Conservation (phyloP, 1,140 invertebrate species). For the Bombus waltoni region DNA sequence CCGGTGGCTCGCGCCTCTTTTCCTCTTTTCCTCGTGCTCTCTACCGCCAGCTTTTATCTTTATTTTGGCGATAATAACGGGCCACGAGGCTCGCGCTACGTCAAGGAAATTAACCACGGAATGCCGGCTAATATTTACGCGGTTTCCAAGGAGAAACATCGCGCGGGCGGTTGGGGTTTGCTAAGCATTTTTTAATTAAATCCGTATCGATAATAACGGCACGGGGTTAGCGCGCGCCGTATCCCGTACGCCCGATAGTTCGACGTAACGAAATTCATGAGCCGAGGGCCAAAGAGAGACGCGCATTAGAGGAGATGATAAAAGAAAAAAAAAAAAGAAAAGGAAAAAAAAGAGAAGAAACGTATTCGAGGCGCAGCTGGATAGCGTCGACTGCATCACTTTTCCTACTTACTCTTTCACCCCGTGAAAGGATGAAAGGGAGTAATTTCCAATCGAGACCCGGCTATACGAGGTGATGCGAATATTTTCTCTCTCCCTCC, state of each 20-base stretch:
- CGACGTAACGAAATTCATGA: conserved; percentile 43
- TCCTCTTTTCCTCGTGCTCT: no score
- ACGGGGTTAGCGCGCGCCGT: neutral
- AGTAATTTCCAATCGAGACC: conserved; percentile 69
- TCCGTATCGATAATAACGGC: conserved; percentile 68
- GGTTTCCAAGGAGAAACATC: conserved; percentile 26
- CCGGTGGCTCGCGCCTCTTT: neutral
- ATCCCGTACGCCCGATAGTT: neutral
- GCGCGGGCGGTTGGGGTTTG: conserved; percentile 50
- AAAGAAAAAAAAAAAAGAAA: conserved; percentile 7
- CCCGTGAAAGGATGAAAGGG: conserved; percentile 66
- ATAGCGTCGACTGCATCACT: conserved; percentile 42
- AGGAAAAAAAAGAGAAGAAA: conserved; percentile 12
- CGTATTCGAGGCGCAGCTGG: conserved; percentile 45
- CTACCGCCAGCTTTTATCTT: conserved; percentile 41
- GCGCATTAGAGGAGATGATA: conserved; percentile 5
- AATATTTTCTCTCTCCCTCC: conserved; percentile 33
- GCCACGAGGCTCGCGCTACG: conserved; percentile 31
- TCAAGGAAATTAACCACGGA: conserved; percentile 78
- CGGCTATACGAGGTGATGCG: conserved; percentile 33
- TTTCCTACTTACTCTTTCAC: conserved; percentile 67
- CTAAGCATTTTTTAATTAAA: conserved; percentile 81
- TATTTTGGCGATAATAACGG: conserved; percentile 52
- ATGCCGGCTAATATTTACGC: conserved; percentile 75
- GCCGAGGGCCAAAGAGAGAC: neutral